Evolutionary conservation across 2,888 invertebrate species (phyloP).

Genomic region (Lasioglossum zephyrum): DNA sequence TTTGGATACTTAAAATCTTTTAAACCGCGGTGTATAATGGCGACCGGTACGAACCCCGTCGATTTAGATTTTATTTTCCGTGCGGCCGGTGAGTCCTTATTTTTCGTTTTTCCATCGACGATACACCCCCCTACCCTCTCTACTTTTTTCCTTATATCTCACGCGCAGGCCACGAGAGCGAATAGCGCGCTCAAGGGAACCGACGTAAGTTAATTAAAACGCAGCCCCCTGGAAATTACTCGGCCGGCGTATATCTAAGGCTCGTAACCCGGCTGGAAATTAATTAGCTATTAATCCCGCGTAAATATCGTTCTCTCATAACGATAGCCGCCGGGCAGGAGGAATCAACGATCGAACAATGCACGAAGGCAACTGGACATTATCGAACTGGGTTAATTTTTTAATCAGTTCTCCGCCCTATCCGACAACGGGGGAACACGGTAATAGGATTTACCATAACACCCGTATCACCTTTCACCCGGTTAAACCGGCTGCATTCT

Average conservation of each 20-base stretch:
- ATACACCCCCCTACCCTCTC: background rate
- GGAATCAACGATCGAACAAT: constrained; percentile 17
- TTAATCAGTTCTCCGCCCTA: constrained; percentile 64
- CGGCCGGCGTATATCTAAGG: constrained; percentile 7
- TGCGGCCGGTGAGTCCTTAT: background rate
- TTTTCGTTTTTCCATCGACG: background rate
- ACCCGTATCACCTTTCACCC: constrained; percentile 66
- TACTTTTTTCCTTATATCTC: background rate
- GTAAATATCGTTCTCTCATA: constrained; percentile 30
- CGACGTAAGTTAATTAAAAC: constrained; percentile 43
- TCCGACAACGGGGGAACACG: constrained; percentile 40
- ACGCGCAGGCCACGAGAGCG: constrained; percentile 13
- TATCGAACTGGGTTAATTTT: constrained; percentile 72
- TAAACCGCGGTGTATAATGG: constrained; percentile 54
- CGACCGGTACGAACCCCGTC: constrained; percentile 16
- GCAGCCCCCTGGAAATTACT: constrained; percentile 18
- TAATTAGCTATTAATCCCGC: constrained; percentile 49
- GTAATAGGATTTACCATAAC: constrained; percentile 64
- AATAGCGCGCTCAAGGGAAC: constrained; percentile 8
- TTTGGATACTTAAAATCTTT: constrained; percentile 60
- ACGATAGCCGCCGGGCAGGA: background rate
- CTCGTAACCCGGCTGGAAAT: constrained; percentile 16
- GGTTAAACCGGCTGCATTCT: constrained; percentile 60
- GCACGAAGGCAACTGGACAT: constrained; percentile 27
- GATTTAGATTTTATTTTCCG: constrained; percentile 51